Evolutionary conservation across 1,140 invertebrate genomes (phyloP).

Genomic region (Melipona quadrifasciata): DNA sequence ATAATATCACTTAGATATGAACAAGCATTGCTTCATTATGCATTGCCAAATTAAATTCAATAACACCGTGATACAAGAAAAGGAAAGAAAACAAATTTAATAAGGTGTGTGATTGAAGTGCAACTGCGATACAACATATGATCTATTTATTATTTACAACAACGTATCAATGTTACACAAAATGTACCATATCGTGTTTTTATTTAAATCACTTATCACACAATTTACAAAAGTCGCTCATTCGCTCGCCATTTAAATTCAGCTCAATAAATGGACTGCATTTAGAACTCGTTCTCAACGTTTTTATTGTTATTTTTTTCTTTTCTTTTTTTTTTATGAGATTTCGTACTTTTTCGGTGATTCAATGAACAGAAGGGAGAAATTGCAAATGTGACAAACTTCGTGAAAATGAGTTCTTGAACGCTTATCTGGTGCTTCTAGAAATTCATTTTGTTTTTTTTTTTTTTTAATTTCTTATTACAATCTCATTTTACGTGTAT

Average conservation of each 20-base stretch:
- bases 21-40: too few relatives aligned
- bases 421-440: neutral
- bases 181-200: constrained; percentile 62
- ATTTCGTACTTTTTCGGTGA: neutral
- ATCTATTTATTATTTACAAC: constrained; percentile 77
- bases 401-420: neutral
- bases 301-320: neutral
- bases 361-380: neutral
- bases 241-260: constrained; percentile 41
- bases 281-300: constrained; percentile 38
- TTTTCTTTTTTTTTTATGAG: neutral
- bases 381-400: neutral
- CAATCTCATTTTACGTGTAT: neutral
- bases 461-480: neutral
- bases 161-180: constrained; percentile 69
- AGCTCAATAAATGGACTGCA: constrained; percentile 40
- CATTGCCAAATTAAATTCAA: too few relatives aligned
- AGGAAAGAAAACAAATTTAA: neutral
- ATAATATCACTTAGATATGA: too few relatives aligned
- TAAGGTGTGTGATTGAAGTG: rapidly evolving
- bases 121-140: constrained; percentile 58
- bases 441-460: neutral
- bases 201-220: constrained; percentile 70
- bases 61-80: too few relatives aligned
- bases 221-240: constrained; percentile 69